phyloP scores from a whole-genome alignment of 2,888 invertebrate genomes.

The Sphinx pinastri region DNA sequence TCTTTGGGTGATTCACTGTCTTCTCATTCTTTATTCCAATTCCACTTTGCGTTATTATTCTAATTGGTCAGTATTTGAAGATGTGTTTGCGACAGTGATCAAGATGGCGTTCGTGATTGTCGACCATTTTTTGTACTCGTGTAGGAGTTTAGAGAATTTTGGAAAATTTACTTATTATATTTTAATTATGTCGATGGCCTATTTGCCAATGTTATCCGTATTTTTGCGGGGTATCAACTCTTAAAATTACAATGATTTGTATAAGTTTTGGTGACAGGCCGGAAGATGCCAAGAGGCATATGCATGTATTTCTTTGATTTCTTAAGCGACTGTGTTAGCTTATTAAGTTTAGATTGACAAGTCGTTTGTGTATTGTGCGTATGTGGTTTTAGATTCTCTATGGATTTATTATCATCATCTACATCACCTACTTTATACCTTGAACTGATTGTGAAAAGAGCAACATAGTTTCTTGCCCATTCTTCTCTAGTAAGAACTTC shows the following conservation, averaged over 20 bases:
- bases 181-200: conserved; percentile 25
- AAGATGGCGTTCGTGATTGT: not conserved
- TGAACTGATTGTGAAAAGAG: too few species aligned
- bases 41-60: not conserved
- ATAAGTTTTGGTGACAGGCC: not conserved
- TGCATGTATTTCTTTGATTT: not conserved
- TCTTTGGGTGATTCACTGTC: too few species aligned
- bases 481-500: too few species aligned
- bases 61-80: not conserved
- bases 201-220: conserved; percentile 25
- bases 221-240: not conserved
- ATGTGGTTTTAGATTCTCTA: not conserved
- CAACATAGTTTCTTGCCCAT: too few species aligned
- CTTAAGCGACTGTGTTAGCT: not conserved
- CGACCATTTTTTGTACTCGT: conserved; percentile 10
- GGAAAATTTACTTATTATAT: conserved; percentile 23
- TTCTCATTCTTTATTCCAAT: too few species aligned
- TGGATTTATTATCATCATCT: too few species aligned
- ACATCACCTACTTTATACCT: too few species aligned
- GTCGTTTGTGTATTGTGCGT: not conserved
- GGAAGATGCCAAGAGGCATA: not conserved
- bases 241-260: not conserved
- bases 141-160: conserved; percentile 16
- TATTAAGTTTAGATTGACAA: too few species aligned
- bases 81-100: not conserved